Base-by-base conservation (phyloP, 2,797 vertebrate genomes). In the Gymnothorax reevesii region DNA sequence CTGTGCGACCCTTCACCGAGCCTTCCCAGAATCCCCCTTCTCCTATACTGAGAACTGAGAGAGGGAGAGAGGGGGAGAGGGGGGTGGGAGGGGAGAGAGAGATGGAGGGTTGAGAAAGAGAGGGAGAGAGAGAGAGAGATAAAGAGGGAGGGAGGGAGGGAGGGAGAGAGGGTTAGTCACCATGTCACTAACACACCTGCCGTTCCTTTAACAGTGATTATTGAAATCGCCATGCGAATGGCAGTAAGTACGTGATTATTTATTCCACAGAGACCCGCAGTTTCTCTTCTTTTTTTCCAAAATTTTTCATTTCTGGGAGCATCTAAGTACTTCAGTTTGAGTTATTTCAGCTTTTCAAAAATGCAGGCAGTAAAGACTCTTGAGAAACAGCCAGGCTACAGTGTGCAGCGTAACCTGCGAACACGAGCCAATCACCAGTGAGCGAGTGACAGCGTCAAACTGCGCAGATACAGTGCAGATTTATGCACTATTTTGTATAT, bases 1-100 rank as follows among this genome's bases (percentile, higher is more conserved):
- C 98, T 0, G 98, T 99, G 83, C 98, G 93, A 87, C 98, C 98
- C 90, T 99, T 99, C 87, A 99, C 98, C 0, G 93, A 97, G 13
- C 98, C 98, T 93, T 99, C 98, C 98, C 98, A 99, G 91, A 98
- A 99, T 75, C 98, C 98, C 42, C 98, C 98, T 92, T 99, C 98
- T 0, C 98, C 98, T 4, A 99, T 98, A 22, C 98, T 99, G 91
- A 99, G 96, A 90, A 99, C 98, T 96, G 88, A 0, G 80, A 55
- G 85, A 33, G 59, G 57, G n/a, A 82, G 64, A 84, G 52, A 59
- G 54, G 55, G 69, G 87, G 59, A 88, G 84, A 83, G 4, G 0
- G n/a, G 12, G 12, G 82, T 15, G 77, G 85, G 10, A 49, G 54
- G 42, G 77, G 59, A 49, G 49, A 52, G 69, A 88, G 66, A 84